Conservation (phyloP, 2,888 invertebrate genomes). For the Matsumyia berberina region DNA sequence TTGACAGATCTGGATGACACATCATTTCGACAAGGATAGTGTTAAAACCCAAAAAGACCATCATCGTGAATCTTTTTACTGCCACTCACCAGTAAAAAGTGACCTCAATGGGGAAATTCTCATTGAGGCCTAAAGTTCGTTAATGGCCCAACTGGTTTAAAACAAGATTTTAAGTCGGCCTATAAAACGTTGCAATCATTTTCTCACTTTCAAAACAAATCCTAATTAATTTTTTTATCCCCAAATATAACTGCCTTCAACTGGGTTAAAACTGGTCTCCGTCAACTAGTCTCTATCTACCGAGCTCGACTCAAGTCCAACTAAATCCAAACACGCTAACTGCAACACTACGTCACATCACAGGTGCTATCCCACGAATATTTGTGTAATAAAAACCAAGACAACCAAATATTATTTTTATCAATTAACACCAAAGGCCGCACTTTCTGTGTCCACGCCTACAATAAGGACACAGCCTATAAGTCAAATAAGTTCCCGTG, state of each 20-base stretch:
- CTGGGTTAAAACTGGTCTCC: constrained; percentile 2
- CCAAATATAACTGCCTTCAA: not conserved
- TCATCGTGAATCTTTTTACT: too few species aligned
- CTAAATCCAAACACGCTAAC: constrained; percentile 1
- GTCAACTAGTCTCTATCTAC: not conserved
- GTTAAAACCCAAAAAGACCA: too few species aligned
- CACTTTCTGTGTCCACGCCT: constrained; percentile 6
- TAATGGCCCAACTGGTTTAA: too few species aligned
- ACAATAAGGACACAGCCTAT: not conserved
- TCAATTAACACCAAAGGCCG: constrained; percentile 12
- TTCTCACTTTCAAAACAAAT: not conserved
- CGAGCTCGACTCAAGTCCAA: not conserved
- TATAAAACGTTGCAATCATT: too few species aligned
- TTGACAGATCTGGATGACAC: too few species aligned
- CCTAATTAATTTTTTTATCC: not conserved
- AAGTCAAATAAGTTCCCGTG: constrained; percentile 13
- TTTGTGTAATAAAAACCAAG: not conserved
- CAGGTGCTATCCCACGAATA: constrained; percentile 12
- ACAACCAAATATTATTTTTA: not conserved
- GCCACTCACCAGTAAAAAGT: too few species aligned
- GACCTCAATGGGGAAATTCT: too few species aligned
- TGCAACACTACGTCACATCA: not conserved
- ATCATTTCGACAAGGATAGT: too few species aligned
- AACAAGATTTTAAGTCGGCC: too few species aligned
- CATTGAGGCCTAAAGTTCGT: too few species aligned